These are phyloP conservation scores for Tyto alba DNA, from an alignment of 2,113 vertebrate species.

Conservation along the genomic window DNA sequence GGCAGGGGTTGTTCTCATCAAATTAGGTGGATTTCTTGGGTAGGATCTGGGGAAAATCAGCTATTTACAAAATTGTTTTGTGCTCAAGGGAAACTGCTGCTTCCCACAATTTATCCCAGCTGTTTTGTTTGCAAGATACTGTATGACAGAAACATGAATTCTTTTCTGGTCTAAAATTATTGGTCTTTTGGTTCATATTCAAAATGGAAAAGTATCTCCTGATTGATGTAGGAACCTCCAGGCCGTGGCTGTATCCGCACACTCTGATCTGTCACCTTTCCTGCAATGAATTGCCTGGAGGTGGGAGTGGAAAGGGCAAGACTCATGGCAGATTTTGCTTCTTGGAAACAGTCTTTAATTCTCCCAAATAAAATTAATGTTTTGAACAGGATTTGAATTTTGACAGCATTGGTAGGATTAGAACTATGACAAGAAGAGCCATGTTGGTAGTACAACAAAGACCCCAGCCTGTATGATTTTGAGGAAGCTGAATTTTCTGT, in stretches of 20 bases:
- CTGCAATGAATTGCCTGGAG: background rate
- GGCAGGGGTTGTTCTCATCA: background rate
- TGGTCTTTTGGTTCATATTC: background rate
- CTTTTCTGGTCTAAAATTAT: background rate
- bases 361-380: background rate
- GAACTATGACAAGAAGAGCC: background rate
- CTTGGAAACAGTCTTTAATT: background rate
- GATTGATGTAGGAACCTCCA: background rate
- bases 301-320: background rate
- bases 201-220: background rate
- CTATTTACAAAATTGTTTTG: background rate
- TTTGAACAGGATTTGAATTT: background rate
- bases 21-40: background rate
- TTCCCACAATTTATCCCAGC: background rate
- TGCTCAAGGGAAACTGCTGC: background rate
- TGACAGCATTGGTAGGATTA: background rate
- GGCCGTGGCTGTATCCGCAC: background rate
- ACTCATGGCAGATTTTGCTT: background rate
- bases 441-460: background rate
- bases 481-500: background rate
- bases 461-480: background rate
- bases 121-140: background rate
- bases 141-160: background rate
- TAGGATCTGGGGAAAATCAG: background rate
- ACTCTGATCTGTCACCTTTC: background rate